Base-by-base conservation (phyloP, 2,797 vertebrate species). In the Zalophus californianus region DNA sequence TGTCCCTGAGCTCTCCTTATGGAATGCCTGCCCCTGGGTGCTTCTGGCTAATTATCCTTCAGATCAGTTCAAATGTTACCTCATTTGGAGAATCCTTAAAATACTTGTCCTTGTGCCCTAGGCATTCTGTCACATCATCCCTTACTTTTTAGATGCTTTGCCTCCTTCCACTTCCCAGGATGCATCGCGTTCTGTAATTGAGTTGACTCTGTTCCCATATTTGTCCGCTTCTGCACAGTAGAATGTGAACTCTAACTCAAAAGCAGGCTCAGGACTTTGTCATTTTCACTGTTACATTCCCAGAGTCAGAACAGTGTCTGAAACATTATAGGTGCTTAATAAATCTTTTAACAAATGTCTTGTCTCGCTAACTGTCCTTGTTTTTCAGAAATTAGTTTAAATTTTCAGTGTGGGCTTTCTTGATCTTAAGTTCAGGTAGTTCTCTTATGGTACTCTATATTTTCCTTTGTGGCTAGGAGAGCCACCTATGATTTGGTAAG, bases 361-460 rank as follows among this genome's bases (percentile, higher is more conserved):
- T 79, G 32, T 85, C 68, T 89, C 13, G 2, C 56, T 66, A 25
- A 35, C 7, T n/a, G 32, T 48, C 54, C 20, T 91, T 58, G 44
- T 32, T 80, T 94, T 91, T 85, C 58, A 93, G 75, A 96, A 86
- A 52, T 64, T 44, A 54, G 25, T n/a, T 86, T 75, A 93, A 82
- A 15, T 72, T 88, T 86, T 95, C 48, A 92, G 1, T 25, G 2
- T 89, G 21, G 66, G 21, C 35, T 32, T 60, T n/a, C 18, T 66
- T 64, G 78, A 91, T 44, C 72, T 35, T 52, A 66, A 21, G 38
- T 89, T 10, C 58, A 80, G 52, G 20, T n/a, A 10, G 48, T 27
- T 88, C 18, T 93, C 35, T 68, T 64, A 38, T 0, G 2, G 9
- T 27, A 38, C 18, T 21, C 12, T 11, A 0, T 84, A 18, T 88